Percentiles rank a stretch among this genome's conserved stretches.
Conservation (phyloP, 2,113 vertebrate species). For the Phylloscopus trochiloides region DNA sequence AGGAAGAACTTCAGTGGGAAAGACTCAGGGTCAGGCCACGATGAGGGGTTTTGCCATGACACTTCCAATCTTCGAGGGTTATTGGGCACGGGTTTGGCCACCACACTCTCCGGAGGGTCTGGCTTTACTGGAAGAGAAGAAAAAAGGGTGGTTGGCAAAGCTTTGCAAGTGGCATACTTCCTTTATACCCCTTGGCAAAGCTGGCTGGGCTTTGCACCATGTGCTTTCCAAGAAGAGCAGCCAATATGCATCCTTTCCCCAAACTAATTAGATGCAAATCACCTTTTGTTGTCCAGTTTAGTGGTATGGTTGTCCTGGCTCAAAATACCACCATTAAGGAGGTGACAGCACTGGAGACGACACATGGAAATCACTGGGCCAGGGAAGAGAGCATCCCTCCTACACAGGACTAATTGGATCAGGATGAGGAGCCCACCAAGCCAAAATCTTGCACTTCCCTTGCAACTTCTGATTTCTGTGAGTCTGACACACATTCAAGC, state of each 20-base stretch:
- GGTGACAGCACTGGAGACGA: not conserved
- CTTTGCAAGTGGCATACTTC: not conserved
- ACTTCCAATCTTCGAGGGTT: conserved; percentile 88
- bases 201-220: not conserved
- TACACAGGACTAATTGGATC: not conserved
- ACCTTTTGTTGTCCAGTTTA: not conserved
- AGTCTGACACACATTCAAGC: not conserved
- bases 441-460: not conserved
- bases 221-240: not conserved
- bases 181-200: not conserved
- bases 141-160: not conserved
- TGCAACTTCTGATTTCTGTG: not conserved
- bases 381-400: not conserved
- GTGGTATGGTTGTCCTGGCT: not conserved
- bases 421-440: not conserved
- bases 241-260: not conserved
- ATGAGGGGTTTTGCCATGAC: conserved; percentile 90
- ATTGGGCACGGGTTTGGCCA: conserved; percentile 85
- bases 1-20: conserved; percentile 97
- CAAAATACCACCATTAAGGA: not conserved
- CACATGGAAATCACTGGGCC: not conserved
- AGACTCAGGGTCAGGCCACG: conserved; percentile 92
- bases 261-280: not conserved
- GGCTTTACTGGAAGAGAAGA: conserved; percentile 85
- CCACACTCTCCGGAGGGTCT: conserved; percentile 91